Conservation (phyloP, 2,113 vertebrate species). For the Tetrao urogallus region DNA sequence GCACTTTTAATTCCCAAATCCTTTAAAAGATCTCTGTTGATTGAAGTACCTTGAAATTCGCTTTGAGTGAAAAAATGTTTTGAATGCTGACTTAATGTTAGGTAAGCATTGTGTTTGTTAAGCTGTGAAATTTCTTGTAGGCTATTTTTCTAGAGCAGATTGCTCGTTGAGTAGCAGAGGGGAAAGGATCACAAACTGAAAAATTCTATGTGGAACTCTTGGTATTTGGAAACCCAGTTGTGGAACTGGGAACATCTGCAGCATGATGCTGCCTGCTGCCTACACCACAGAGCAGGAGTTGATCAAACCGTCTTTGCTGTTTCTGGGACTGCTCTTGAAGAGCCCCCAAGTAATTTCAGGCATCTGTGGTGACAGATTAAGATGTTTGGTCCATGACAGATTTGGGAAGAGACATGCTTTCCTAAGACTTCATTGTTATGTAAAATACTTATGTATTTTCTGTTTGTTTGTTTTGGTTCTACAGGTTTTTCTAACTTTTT, state of each 20-base stretch:
- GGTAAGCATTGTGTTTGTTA: background rate
- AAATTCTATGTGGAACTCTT: background rate
- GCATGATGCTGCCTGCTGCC: background rate
- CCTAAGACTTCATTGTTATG: background rate
- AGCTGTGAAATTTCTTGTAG: background rate
- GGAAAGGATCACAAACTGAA: background rate
- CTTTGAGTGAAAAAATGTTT: background rate
- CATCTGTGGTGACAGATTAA: background rate
- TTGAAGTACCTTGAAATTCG: background rate
- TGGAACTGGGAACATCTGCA: background rate
- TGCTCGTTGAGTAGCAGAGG: background rate
- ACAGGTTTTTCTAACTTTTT: conserved; percentile 59
- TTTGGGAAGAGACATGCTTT: conserved; percentile 52
- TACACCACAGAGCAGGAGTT: background rate
- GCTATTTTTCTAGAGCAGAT: background rate
- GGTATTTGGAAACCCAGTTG: background rate
- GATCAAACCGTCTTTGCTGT: background rate
- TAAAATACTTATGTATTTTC: background rate
- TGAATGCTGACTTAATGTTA: background rate
- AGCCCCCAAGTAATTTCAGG: background rate
- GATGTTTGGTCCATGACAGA: conserved; percentile 14
- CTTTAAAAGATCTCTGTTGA: background rate
- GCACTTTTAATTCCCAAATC: conserved; percentile 47
- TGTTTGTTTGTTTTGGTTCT: conserved; percentile 20
- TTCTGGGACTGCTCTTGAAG: background rate